These are phyloP conservation scores for Aleadryas rufinucha DNA, from an alignment of 2,113 vertebrate genomes.

Conservation along the genomic window DNA sequence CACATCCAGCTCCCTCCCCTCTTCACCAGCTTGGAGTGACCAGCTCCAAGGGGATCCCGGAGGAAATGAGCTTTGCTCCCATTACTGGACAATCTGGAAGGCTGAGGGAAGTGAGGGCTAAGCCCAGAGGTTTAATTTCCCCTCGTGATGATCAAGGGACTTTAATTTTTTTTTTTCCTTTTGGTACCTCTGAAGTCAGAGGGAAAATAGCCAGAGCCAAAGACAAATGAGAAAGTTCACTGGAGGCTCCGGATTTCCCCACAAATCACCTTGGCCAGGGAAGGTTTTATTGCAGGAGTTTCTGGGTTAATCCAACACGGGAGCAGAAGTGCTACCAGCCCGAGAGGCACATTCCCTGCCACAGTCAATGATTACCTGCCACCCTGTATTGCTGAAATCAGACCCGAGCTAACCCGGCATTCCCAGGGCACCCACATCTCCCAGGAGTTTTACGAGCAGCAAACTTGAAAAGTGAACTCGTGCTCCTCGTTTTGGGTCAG, in stretches of 20 bases:
- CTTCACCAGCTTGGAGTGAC: neutral
- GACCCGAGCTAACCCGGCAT: neutral
- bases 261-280: slow-evolving; percentile 41
- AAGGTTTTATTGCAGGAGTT: slow-evolving; percentile 47
- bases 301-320: slow-evolving; percentile 26
- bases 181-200: slow-evolving; percentile 28
- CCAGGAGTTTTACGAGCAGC: neutral
- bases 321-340: neutral
- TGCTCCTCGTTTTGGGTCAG: neutral
- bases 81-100: slow-evolving; percentile 28
- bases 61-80: slow-evolving; percentile 71
- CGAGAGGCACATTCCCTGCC: neutral
- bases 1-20: neutral
- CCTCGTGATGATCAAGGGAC: slow-evolving; percentile 49
- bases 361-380: neutral
- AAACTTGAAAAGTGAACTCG: neutral
- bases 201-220: neutral
- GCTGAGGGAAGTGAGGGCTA: slow-evolving; percentile 65
- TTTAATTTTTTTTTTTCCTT: neutral
- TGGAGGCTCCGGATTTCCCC: neutral
- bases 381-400: fast-evolving
- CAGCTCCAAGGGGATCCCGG: neutral
- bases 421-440: neutral
- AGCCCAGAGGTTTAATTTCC: slow-evolving; percentile 57
- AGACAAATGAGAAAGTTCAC: slow-evolving; percentile 48